phyloP scores from a whole-genome alignment of 2,113 vertebrate species.

The Pangasianodon gigas region DNA sequence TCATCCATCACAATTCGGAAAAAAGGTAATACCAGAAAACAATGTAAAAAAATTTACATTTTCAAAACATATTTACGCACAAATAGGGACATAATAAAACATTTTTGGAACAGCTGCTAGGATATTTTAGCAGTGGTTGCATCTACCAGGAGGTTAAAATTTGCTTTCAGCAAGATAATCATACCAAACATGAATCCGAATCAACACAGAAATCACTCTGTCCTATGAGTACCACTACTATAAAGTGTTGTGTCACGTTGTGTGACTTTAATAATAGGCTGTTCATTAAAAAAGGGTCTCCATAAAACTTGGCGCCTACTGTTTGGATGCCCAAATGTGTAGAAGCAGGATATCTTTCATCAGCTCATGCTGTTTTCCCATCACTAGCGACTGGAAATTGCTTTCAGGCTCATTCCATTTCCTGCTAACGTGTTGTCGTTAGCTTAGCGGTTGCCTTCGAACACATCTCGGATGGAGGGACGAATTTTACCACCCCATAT shows the following conservation, averaged over 20 bases:
- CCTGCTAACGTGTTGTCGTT: slow-evolving; percentile 42
- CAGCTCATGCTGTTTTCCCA: slow-evolving; percentile 17
- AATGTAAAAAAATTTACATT: too few species aligned
- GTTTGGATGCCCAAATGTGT: not conserved
- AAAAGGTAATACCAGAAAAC: too few species aligned
- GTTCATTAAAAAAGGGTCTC: not conserved
- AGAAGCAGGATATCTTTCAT: slow-evolving; percentile 39
- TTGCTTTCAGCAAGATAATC: not conserved
- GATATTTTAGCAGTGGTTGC: not conserved
- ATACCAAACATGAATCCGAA: not conserved
- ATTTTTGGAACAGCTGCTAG: not conserved
- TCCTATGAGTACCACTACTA: not conserved
- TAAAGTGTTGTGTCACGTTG: not conserved
- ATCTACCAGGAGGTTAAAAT: not conserved
- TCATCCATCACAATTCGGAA: too few species aligned
- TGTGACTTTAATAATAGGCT: not conserved
- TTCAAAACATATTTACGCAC: not conserved
- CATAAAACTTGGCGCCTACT: not conserved
- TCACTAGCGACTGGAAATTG: slow-evolving; percentile 39
- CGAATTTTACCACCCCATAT: slow-evolving; percentile 41
- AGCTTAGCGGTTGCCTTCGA: slow-evolving; percentile 28
- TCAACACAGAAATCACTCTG: not conserved
- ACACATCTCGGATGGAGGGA: slow-evolving; percentile 35
- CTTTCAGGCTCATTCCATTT: slow-evolving; percentile 48
- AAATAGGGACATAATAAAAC: not conserved